These are phyloP conservation scores for Nasonovia ribisnigri DNA, from an alignment of 2,888 invertebrate genomes.

Conservation along the genomic window DNA sequence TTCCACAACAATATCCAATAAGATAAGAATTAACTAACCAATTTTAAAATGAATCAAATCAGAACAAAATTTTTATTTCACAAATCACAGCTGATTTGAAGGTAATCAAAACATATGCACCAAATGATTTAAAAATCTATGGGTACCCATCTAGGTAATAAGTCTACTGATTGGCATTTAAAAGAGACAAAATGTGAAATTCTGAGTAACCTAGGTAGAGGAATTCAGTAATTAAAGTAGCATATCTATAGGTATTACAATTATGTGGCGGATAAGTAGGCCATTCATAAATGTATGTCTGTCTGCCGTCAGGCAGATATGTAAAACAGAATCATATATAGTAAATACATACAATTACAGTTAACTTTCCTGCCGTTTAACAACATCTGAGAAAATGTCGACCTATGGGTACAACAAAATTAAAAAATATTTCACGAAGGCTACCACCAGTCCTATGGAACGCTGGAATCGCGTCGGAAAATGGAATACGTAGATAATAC, in stretches of 20 bases:
- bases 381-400: not conserved
- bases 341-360: not conserved
- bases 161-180: not conserved
- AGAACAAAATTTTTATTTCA: not conserved
- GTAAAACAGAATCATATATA: not conserved
- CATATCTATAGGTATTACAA: not conserved
- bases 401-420: not conserved
- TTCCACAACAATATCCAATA: not conserved
- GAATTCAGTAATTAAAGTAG: not conserved
- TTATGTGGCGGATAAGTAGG: not conserved
- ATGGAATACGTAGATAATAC: too few relatives aligned
- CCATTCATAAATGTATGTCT: not conserved
- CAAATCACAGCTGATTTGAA: not conserved
- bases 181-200: not conserved
- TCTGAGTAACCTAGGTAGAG: not conserved
- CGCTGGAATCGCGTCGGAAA: not conserved
- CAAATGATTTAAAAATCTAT: not conserved
- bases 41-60: not conserved
- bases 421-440: not conserved
- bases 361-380: not conserved
- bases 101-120: not conserved
- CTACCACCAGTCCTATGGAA: not conserved
- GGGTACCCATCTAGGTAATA: not conserved
- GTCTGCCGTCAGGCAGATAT: not conserved
- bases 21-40: not conserved